Evolutionary conservation across 2,113 vertebrate species (phyloP), one percentile per base, ranked within the genome.

Genomic region (Microtus ochrogaster): DNA sequence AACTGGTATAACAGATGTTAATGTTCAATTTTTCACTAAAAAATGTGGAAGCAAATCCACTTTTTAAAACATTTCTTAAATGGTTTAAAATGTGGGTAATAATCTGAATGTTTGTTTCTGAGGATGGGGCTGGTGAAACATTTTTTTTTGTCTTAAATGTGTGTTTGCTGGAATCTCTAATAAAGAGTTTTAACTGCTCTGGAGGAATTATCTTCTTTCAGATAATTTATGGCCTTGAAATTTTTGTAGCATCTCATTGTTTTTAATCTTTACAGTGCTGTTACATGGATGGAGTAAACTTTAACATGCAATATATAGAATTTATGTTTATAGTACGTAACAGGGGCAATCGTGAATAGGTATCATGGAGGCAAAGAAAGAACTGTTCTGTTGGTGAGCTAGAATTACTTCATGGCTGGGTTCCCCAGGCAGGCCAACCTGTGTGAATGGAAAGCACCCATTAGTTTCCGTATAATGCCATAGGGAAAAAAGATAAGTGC

Each of bases 201-300:
- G 65, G 47, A 41, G 79, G 16, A n/a, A 76, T 92, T 96, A 47
- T 94, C 4, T 90, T 83, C 78, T 89, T 96, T 89, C 68, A 61
- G 19, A 88, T 22, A 84, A 4, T 12, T 28, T 61, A 66, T 79
- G 85, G 88, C 19, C 16, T 83, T 83, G 61, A 58, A 33, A 24
- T 93, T 4, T 90, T 74, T 76, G 1, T 68, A 76, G 8, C 12
- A 14, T 90, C 79, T 95, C 49, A 78, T n/a, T 78, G 19, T 33
- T 89, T 91, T 83, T 41, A 13, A 90, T 66, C 44, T 49, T 78
- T 39, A 82, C 77, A 36, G 88, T 39, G 84, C 12, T 61, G 13
- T 74, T 44, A 61, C 14, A n/a, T 26, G 12, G n/a, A 78, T 47
- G 73, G 3, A 16, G 63, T 16, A 47, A 47, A 78, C 17, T 36